Base-by-base conservation (phyloP, 1,140 invertebrate genomes). In the Philopotamus ludificatus region DNA sequence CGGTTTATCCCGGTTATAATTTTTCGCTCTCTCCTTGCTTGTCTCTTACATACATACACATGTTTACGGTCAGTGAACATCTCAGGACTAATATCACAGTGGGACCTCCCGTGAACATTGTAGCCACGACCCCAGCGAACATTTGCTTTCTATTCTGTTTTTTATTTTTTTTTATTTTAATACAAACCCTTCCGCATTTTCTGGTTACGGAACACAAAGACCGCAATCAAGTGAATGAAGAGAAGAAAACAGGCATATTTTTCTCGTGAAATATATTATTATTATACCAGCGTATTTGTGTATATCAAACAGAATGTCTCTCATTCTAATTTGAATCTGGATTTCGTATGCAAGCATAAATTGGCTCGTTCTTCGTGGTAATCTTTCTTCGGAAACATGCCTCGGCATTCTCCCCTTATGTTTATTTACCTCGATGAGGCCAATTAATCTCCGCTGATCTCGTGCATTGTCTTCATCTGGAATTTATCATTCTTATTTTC, bases 401-500 rank as follows among this genome's bases (percentile, higher is more conserved):
- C 51, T 51, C 51, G 51, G 20, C 51, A 16, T 55, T 34, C 28
- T 55, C 25, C 50, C 15, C 49, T 28, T 8, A 55, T 55, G 51
- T 55, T 55, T 55, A 55, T 39, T 34, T 55, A 55, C 51, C 25
- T 55, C 51, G 3, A 39, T 34, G 20, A 16, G 16, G 28, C 28
- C 51, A 39, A 55, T 55, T 55, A 28, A 55, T 55, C 51, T 55
- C 4, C 26, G 47, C 51, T 55, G 12, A 55, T 55, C 51, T 39
- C 51, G 15, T 55, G 51, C n/a, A 55, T 55, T 55, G 51, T 55
- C 51, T 55, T 55, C 23, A 12, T 53, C 18, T 16, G 20, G 16
- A n/a, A 55, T 55, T 34, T 34, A 55, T 55, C 51, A 55, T 34
- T 47, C 16, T 47, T 47, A 47, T 47, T 47, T 4, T 47, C 18